Conservation (phyloP, 2,797 vertebrate genomes). For the Pangasius djambal region DNA sequence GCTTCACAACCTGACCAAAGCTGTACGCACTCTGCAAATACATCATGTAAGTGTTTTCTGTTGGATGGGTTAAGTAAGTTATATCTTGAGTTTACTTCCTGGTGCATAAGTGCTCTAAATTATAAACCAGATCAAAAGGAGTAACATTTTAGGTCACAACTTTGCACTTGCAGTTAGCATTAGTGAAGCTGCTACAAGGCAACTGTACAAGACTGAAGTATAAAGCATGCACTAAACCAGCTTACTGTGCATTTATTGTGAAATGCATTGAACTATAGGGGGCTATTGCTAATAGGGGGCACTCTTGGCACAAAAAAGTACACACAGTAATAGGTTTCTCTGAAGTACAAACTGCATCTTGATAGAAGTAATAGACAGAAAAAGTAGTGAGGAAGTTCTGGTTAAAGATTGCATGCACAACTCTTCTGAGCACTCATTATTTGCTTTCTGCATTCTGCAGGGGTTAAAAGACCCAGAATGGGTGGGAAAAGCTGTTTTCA, state of each 20-base stretch:
- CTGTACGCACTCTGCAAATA: neutral
- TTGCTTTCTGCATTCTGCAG: slow-evolving; percentile 33
- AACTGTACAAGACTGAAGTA: neutral
- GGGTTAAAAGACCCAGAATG: slow-evolving; percentile 11
- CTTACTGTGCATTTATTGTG: neutral
- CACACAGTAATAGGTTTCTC: neutral
- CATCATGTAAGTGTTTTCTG: slow-evolving; percentile 51
- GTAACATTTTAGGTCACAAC: slow-evolving; percentile 7
- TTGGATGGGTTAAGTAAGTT: neutral
- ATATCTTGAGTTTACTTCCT: neutral
- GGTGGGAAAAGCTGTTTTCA: slow-evolving; percentile 42
- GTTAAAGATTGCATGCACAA: neutral
- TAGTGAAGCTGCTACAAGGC: neutral
- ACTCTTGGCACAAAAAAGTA: neutral
- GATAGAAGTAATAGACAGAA: neutral
- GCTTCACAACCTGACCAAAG: neutral
- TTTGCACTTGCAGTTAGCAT: slow-evolving; percentile 3
- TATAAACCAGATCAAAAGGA: slow-evolving; percentile 13
- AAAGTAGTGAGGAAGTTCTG: neutral
- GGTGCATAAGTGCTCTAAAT: neutral
- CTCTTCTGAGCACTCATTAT: neutral
- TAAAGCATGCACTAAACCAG: neutral
- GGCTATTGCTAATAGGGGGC: neutral
- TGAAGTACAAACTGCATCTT: neutral
- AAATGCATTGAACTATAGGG: neutral